Evolutionary conservation across 2,797 vertebrate genomes (phyloP).

Genomic region (Myiotriccus ornatus): DNA sequence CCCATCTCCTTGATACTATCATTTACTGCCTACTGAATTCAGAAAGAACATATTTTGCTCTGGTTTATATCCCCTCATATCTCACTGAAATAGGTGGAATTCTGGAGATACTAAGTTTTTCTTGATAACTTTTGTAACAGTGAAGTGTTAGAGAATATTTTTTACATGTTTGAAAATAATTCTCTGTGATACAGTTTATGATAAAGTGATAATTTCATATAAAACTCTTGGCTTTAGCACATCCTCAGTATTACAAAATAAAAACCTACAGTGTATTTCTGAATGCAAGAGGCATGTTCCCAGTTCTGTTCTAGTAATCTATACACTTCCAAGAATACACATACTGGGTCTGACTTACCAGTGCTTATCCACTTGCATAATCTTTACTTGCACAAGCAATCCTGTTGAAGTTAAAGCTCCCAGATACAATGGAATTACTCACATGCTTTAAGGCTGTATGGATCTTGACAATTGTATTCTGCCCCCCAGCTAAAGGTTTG

Average conservation of each 20-base stretch:
- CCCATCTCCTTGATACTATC: background rate
- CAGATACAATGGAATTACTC: conserved; percentile 32
- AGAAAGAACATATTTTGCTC: background rate
- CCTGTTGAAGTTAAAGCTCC: conserved; percentile 25
- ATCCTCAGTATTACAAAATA: background rate
- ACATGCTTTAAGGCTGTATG: background rate
- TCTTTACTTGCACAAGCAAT: background rate
- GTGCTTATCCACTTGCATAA: background rate
- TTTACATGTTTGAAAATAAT: background rate
- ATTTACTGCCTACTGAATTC: background rate
- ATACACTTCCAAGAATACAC: background rate
- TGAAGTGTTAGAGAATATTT: background rate
- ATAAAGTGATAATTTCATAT: background rate
- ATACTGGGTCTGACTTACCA: background rate
- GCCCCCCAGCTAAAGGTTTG: conserved; percentile 1
- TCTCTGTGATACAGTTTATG: background rate
- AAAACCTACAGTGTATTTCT: background rate
- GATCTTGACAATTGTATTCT: background rate
- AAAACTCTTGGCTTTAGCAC: background rate
- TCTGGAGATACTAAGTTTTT: background rate
- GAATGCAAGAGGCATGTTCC: background rate
- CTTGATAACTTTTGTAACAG: background rate
- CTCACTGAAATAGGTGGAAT: background rate
- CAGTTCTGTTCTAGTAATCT: background rate
- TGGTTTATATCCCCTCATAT: background rate